Percentiles rank a stretch among this genome's conserved stretches.
phyloP scores from a whole-genome alignment of 2,113 vertebrate species.

The Notarius lentiginosus region DNA sequence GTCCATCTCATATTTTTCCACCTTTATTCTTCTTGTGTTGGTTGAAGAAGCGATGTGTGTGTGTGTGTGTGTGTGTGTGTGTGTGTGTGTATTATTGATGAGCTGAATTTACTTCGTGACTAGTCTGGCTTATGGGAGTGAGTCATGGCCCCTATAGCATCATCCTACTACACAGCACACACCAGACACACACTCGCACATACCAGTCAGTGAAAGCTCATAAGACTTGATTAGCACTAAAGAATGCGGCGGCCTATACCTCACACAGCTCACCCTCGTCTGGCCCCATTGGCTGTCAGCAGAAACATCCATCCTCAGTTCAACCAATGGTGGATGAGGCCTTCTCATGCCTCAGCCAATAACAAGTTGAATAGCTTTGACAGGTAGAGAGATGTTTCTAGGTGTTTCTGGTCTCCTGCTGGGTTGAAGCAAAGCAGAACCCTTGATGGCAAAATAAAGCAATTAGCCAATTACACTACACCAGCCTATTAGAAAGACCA shows the following conservation, averaged over 20 bases:
- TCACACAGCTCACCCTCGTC: slow-evolving; percentile 63
- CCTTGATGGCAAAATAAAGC: slow-evolving; percentile 68
- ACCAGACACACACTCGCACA: slow-evolving; percentile 28
- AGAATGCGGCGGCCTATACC: slow-evolving; percentile 51
- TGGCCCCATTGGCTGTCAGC: slow-evolving; percentile 72
- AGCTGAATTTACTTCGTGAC: not conserved
- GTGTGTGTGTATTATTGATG: slow-evolving; percentile 27
- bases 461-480: slow-evolving; percentile 77
- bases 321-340: slow-evolving; percentile 64
- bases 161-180: slow-evolving; percentile 5
- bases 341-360: slow-evolving; percentile 62
- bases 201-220: slow-evolving; percentile 54
- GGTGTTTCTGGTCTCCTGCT: slow-evolving; percentile 72
- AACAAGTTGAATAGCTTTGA: slow-evolving; percentile 51
- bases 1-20: not conserved
- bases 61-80: slow-evolving; percentile 1
- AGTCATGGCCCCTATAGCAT: slow-evolving; percentile 12
- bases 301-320: slow-evolving; percentile 65
- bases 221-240: slow-evolving; percentile 52
- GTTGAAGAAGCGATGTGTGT: not conserved
- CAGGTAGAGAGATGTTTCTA: slow-evolving; percentile 67
- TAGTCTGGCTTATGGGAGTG: not conserved
- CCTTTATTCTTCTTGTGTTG: not conserved
- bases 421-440: slow-evolving; percentile 75
- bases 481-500: slow-evolving; percentile 64